phyloP scores from a whole-genome alignment of 1,140 invertebrate genomes.

The Delia radicum region DNA sequence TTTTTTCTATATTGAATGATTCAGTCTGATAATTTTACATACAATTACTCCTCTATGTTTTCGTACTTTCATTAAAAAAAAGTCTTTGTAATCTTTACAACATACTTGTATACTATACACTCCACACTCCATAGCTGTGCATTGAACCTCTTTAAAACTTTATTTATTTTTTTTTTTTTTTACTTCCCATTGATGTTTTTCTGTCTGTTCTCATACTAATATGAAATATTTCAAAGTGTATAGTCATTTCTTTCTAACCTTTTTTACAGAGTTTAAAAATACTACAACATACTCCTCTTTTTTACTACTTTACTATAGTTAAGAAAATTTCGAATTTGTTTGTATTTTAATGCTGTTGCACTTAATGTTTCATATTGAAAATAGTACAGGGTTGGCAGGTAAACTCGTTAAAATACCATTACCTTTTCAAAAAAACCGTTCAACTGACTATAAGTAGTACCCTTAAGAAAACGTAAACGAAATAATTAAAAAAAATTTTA shows the following conservation, averaged over 20 bases:
- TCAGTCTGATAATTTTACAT: too few species aligned
- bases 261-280: neutral
- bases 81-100: neutral
- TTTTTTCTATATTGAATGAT: too few species aligned
- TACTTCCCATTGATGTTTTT: neutral
- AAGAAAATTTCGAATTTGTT: neutral
- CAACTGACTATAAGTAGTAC: too few species aligned
- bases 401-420: neutral
- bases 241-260: neutral
- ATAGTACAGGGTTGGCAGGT: neutral
- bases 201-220: neutral
- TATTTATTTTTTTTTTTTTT: neutral
- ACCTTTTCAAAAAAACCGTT: too few species aligned
- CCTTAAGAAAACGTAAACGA: too few species aligned
- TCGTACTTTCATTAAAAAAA: too few species aligned
- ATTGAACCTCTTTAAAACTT: neutral
- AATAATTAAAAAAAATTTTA: too few species aligned
- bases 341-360: slow-evolving; percentile 15
- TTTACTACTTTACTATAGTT: neutral
- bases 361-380: slow-evolving; percentile 7
- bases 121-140: neutral
- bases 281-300: neutral
- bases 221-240: neutral
- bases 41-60: too few species aligned
- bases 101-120: neutral